A percentile compares a stretch with the other conserved stretches of the same genome.
phyloP scores from a whole-genome alignment of 2,888 invertebrate species.

The Tinea trinotella region DNA sequence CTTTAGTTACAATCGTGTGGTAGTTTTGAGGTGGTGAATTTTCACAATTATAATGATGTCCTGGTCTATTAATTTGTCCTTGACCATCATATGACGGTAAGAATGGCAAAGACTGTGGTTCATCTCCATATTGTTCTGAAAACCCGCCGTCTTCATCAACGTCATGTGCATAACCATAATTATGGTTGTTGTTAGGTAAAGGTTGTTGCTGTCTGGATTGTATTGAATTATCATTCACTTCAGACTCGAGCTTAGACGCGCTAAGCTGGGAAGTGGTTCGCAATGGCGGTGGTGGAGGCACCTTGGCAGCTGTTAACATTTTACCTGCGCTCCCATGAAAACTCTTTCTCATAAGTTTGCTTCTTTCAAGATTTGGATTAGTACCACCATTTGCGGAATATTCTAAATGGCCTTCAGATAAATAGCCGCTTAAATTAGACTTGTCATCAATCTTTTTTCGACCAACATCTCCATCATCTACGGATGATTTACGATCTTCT shows the following conservation, averaged over 20 bases:
- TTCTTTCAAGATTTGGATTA: conserved; percentile 88
- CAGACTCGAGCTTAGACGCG: conserved; percentile 74
- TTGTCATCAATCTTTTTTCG: conserved; percentile 74
- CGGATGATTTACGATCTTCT: conserved; percentile 65
- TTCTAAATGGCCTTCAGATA: conserved; percentile 90
- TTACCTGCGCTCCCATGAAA: conserved; percentile 89
- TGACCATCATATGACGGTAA: conserved; percentile 67
- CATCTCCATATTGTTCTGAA: conserved; percentile 66
- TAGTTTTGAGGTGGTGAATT: conserved; percentile 55
- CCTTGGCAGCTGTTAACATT: conserved; percentile 86
- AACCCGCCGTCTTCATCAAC: conserved; percentile 62
- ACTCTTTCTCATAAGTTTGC: conserved; percentile 90
- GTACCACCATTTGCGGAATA: conserved; percentile 76
- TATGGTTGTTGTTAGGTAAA: conserved; percentile 35
- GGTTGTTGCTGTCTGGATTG: conserved; percentile 58
- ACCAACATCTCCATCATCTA: conserved; percentile 85
- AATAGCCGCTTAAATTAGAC: conserved; percentile 80
- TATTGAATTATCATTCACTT: conserved; percentile 63
- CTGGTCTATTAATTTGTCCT: conserved; percentile 31
- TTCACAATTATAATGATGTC: conserved; percentile 42
- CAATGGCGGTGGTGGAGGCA: conserved; percentile 88
- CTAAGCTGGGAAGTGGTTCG: conserved; percentile 89
- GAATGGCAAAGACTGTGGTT: conserved; percentile 76
- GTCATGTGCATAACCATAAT: conserved; percentile 29
- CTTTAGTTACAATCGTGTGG: conserved; percentile 84